Evolutionary conservation across 2,113 vertebrate genomes (phyloP).

Genomic region (Shinisaurus crocodilurus): DNA sequence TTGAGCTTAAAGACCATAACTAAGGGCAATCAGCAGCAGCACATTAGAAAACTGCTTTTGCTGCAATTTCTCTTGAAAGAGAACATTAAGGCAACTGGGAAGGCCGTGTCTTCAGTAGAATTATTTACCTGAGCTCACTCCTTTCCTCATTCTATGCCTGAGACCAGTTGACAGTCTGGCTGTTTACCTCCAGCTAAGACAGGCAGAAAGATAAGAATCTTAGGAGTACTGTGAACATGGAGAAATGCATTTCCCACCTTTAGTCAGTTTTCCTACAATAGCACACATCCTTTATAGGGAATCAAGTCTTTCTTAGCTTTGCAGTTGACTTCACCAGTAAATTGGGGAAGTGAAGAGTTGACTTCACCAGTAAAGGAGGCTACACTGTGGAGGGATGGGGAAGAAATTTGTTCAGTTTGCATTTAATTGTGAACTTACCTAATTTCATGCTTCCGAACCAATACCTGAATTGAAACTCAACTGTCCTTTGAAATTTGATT

Average conservation of each 20-base stretch:
- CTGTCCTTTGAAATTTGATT: no score
- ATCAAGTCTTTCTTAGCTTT: background rate
- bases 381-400: background rate
- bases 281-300: background rate
- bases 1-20: slow-evolving; percentile 30
- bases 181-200: slow-evolving; percentile 4
- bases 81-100: background rate
- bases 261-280: background rate
- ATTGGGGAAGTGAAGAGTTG: background rate
- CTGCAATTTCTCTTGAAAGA: background rate
- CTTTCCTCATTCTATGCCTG: background rate
- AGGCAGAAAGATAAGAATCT: background rate
- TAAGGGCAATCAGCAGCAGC: slow-evolving; percentile 4
- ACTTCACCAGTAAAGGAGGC: background rate
- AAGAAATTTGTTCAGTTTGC: no score
- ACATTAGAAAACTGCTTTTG: slow-evolving; percentile 21
- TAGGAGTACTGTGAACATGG: background rate
- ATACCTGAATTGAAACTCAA: no score
- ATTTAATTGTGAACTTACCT: no score
- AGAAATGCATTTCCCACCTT: background rate
- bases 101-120: background rate
- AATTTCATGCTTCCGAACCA: no score
- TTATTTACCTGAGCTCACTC: background rate
- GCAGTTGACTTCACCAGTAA: background rate
- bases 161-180: background rate